These are phyloP conservation scores for Silurus glanis DNA, from an alignment of 2,113 vertebrate genomes.

Conservation along the genomic window DNA sequence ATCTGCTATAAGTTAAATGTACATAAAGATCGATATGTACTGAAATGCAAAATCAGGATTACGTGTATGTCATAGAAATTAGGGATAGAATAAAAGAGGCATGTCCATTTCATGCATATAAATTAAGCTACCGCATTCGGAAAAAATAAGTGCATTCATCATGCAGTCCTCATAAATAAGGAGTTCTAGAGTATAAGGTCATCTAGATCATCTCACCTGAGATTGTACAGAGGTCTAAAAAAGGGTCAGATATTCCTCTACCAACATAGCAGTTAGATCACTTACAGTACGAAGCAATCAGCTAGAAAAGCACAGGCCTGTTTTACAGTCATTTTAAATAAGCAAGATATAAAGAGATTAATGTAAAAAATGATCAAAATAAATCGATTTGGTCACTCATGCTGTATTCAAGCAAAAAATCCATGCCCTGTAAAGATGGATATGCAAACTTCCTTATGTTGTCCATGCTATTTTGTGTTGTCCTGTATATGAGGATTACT, in stretches of 20 bases:
- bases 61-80: slow-evolving; percentile 53
- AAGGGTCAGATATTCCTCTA: slow-evolving; percentile 56
- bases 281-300: slow-evolving; percentile 50
- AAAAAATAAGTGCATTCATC: slow-evolving; percentile 59
- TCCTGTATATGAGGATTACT: neutral
- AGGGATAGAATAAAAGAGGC: slow-evolving; percentile 51
- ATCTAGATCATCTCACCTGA: slow-evolving; percentile 72
- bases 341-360: slow-evolving; percentile 17
- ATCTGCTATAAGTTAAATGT: slow-evolving; percentile 36
- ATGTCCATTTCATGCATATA: slow-evolving; percentile 62
- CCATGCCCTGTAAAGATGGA: neutral
- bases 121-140: slow-evolving; percentile 64
- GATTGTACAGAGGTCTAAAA: slow-evolving; percentile 67
- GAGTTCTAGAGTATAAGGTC: slow-evolving; percentile 65
- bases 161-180: slow-evolving; percentile 63
- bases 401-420: neutral
- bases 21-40: slow-evolving; percentile 59
- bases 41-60: slow-evolving; percentile 66
- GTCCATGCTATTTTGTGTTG: slow-evolving; percentile 4
- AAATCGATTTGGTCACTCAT: slow-evolving; percentile 25
- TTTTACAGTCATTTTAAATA: slow-evolving; percentile 28
- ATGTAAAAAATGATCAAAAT: slow-evolving; percentile 30
- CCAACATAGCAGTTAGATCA: slow-evolving; percentile 48
- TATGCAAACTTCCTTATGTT: neutral
- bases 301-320: slow-evolving; percentile 38